Evolutionary conservation across 1,140 invertebrate species (phyloP).

Genomic region (Melitaea cinxia): DNA sequence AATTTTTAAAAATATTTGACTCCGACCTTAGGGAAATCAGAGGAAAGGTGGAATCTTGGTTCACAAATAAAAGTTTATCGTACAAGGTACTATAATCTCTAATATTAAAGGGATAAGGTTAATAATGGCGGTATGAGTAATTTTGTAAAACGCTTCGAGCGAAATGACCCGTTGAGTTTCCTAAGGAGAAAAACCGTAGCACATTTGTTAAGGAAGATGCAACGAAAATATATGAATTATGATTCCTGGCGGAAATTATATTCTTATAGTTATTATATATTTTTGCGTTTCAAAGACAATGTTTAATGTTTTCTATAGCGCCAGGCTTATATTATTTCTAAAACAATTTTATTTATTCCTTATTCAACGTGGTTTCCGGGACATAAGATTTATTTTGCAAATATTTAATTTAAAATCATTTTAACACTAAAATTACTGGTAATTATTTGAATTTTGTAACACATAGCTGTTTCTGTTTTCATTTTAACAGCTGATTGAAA

Average conservation of each 20-base stretch:
- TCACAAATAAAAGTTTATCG: conserved; percentile 33
- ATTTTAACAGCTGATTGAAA: too few species aligned
- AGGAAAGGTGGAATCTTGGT: conserved; percentile 42
- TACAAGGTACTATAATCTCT: conserved; percentile 43
- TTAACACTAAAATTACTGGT: too few species aligned
- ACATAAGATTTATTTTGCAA: too few species aligned
- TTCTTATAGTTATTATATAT: neutral
- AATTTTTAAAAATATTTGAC: conserved; percentile 70
- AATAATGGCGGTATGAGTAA: conserved; percentile 22
- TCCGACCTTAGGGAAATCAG: conserved; percentile 73
- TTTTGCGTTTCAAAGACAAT: conserved; percentile 3
- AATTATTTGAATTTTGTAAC: too few species aligned
- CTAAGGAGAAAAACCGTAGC: conserved; percentile 25
- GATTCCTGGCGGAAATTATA: conserved; percentile 11
- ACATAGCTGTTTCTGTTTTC: too few species aligned
- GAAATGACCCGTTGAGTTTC: conserved; percentile 47
- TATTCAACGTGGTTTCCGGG: too few species aligned
- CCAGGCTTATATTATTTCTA: too few species aligned
- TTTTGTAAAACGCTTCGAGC: conserved; percentile 38
- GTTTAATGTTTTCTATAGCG: too few species aligned
- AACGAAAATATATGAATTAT: conserved; percentile 27
- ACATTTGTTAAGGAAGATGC: conserved; percentile 33
- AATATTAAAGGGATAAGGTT: conserved; percentile 40
- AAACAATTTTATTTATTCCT: too few species aligned
- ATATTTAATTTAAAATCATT: too few species aligned